phyloP scores from a whole-genome alignment of 2,888 invertebrate species.

The Mycalesis mineus region DNA sequence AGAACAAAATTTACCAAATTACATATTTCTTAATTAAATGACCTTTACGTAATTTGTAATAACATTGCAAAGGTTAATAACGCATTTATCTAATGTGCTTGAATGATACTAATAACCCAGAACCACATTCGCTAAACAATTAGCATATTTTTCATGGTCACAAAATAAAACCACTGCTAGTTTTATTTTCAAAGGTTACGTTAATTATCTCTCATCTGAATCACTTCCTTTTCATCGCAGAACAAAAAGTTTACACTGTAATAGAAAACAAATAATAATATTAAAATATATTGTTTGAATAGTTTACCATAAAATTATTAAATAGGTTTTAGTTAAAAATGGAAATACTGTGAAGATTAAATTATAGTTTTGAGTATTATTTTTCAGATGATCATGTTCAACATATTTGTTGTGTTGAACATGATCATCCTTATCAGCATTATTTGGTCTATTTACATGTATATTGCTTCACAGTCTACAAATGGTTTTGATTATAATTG shows the following conservation, averaged over 20 bases:
- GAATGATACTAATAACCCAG: slow-evolving; percentile 11
- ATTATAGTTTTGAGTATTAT: too few relatives aligned
- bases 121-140: slow-evolving; percentile 55
- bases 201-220: slow-evolving; percentile 25
- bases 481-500: too few relatives aligned
- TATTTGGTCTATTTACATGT: too few relatives aligned
- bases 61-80: slow-evolving; percentile 6
- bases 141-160: slow-evolving; percentile 56
- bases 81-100: slow-evolving; percentile 6
- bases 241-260: not conserved
- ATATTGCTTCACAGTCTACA: too few relatives aligned
- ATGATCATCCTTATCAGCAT: too few relatives aligned
- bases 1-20: too few relatives aligned
- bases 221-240: slow-evolving; percentile 27
- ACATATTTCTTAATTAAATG: not conserved
- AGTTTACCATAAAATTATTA: not conserved
- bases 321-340: too few relatives aligned
- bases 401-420: too few relatives aligned
- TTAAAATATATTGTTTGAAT: too few relatives aligned
- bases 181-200: slow-evolving; percentile 41
- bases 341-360: too few relatives aligned
- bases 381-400: too few relatives aligned
- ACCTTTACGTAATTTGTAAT: not conserved
- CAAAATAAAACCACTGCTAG: slow-evolving; percentile 36
- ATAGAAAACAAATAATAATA: not conserved